Conservation (phyloP, 2,888 invertebrate species). For the Lasioglossum villosulum region DNA sequence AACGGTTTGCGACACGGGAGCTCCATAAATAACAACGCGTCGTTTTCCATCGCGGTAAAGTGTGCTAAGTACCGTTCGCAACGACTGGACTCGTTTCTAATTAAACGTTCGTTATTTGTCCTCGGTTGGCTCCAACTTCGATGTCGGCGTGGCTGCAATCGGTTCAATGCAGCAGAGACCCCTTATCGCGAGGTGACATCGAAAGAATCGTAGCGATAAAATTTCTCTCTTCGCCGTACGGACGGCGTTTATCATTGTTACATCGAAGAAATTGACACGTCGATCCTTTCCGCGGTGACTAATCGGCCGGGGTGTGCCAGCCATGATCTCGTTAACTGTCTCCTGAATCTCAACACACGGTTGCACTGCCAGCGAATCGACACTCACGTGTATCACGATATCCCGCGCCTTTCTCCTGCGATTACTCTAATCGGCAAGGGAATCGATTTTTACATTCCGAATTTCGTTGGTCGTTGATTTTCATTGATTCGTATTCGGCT, state of each 20-base stretch:
- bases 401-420: constrained; percentile 34
- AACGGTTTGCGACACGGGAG: background rate
- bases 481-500: too few relatives aligned
- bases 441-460: background rate
- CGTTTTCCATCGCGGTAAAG: constrained; percentile 17
- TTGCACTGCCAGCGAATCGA: constrained; percentile 29
- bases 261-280: constrained; percentile 54
- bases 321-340: constrained; percentile 52
- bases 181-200: constrained; percentile 39
- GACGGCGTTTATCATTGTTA: constrained; percentile 59
- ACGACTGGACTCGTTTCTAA: constrained; percentile 43
- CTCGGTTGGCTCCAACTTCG: background rate
- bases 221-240: constrained; percentile 8
- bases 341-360: constrained; percentile 18
- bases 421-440: constrained; percentile 21
- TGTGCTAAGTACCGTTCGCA: constrained; percentile 31
- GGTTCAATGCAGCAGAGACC: background rate
- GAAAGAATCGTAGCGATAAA: constrained; percentile 42
- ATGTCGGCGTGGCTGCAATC: background rate
- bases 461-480: background rate
- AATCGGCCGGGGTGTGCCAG: constrained; percentile 62
- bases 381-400: constrained; percentile 38
- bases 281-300: constrained; percentile 60
- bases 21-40: constrained; percentile 36
- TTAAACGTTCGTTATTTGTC: constrained; percentile 41